Evolutionary conservation across 2,888 invertebrate genomes (phyloP).

Genomic region (Ariolimax columbianus): DNA sequence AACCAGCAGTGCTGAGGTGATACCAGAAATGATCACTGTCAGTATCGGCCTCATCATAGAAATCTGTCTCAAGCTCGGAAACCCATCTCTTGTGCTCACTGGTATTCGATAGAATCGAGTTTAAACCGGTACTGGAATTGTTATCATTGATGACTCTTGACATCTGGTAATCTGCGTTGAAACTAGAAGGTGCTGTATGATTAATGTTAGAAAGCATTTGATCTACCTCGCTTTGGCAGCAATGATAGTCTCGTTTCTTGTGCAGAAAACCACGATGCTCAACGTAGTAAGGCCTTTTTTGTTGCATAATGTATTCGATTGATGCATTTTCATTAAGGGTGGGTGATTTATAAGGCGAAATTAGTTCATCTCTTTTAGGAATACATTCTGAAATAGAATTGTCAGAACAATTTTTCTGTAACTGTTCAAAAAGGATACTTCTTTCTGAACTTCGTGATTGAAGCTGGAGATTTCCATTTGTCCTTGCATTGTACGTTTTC

Average conservation of each 20-base stretch:
- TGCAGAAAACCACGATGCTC: conserved; percentile 34
- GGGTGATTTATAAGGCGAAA: too few species aligned
- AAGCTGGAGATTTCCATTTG: not conserved
- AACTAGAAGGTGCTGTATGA: not conserved
- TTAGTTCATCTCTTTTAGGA: not conserved
- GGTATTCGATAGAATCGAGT: not conserved
- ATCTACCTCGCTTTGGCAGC: not conserved
- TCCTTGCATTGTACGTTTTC: not conserved
- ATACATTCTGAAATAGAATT: not conserved
- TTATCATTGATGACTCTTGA: not conserved
- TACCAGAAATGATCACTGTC: not conserved
- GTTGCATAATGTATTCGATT: conserved; percentile 32
- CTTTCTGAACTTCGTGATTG: not conserved
- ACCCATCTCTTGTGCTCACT: too few species aligned
- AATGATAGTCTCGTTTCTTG: conserved; percentile 5
- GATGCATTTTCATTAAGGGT: not conserved
- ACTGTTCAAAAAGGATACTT: not conserved
- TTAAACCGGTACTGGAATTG: conserved; percentile 6
- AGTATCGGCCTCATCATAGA: not conserved
- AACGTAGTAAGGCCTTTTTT: conserved; percentile 23
- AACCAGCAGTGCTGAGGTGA: not conserved
- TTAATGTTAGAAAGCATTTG: not conserved
- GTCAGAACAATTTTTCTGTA: too few species aligned
- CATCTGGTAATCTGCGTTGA: too few species aligned
- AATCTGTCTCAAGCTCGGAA: not conserved